Percentiles rank a stretch among this genome's conserved stretches.
These are phyloP conservation scores for Temnothorax longispinosus DNA, from an alignment of 1,140 invertebrate species.

Conservation along the genomic window DNA sequence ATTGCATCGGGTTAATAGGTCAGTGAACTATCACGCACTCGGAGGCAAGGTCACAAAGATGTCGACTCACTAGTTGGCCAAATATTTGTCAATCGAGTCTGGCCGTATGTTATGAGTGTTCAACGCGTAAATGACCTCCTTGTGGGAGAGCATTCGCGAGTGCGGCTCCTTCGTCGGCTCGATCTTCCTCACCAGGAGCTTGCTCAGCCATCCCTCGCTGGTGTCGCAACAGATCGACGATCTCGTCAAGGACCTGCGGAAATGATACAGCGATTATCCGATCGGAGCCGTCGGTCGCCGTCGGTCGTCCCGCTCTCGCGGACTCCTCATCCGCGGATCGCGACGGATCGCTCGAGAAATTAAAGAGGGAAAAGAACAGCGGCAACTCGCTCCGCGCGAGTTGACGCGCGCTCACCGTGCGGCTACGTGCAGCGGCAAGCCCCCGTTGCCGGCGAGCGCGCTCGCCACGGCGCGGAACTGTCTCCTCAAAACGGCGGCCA, in stretches of 20 bases:
- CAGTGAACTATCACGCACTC: background rate
- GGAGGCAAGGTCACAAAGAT: constrained; percentile 22
- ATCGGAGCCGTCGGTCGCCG: too few relatives aligned
- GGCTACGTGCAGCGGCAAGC: constrained; percentile 68
- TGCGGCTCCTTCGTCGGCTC: constrained; percentile 98
- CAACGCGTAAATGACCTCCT: constrained; percentile 97
- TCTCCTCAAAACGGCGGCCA: constrained; percentile 81
- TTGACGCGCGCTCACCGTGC: constrained; percentile 68
- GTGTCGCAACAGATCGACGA: constrained; percentile 85
- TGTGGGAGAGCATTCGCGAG: constrained; percentile 97
- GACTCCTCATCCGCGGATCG: too few relatives aligned
- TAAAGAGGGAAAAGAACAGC: background rate
- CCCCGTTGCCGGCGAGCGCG: constrained; percentile 74
- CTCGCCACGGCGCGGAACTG: constrained; percentile 71
- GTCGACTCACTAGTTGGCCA: constrained; percentile 95
- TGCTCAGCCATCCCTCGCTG: constrained; percentile 94
- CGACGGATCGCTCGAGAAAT: background rate
- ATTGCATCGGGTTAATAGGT: background rate
- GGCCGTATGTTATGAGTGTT: constrained; percentile 98
- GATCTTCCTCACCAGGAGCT: constrained; percentile 95
- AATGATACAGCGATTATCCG: constrained; percentile 38
- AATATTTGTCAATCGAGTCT: constrained; percentile 93
- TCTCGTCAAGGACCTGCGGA: constrained; percentile 77
- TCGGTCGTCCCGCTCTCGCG: too few relatives aligned
- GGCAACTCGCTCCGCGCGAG: constrained; percentile 10